Conservation (phyloP, 2,113 vertebrate genomes). For the Vulpes lagopus region DNA sequence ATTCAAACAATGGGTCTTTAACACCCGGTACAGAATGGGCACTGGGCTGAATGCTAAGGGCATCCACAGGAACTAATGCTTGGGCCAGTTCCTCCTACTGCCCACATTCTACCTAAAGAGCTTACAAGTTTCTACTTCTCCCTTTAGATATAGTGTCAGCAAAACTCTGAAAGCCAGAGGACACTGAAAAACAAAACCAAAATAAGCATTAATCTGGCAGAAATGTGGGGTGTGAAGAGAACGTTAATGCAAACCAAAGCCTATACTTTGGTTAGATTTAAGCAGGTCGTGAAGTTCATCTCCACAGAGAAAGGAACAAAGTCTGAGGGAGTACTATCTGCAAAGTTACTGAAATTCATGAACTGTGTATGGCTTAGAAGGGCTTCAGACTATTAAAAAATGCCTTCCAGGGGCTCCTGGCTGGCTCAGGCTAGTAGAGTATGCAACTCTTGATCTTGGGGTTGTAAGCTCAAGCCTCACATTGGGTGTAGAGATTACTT, state of each 20-base stretch:
- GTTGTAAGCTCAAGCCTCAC: background rate
- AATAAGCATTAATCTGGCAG: background rate
- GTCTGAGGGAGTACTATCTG: background rate
- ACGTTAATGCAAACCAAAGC: background rate
- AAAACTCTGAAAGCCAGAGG: background rate
- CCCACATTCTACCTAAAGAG: background rate
- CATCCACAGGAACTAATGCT: background rate
- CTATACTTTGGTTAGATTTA: conserved; percentile 16
- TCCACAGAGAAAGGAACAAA: background rate
- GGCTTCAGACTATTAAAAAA: background rate
- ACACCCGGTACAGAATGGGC: background rate
- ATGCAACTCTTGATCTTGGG: background rate
- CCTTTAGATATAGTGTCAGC: background rate
- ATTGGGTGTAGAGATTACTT: background rate
- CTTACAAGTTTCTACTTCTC: background rate
- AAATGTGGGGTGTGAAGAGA: background rate
- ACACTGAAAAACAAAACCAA: background rate
- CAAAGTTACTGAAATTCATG: background rate
- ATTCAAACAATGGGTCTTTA: background rate
- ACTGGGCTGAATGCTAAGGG: background rate
- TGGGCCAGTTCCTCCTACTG: no score
- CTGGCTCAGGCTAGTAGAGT: background rate
- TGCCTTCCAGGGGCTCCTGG: background rate
- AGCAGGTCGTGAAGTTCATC: background rate
- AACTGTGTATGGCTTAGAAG: background rate